These are phyloP conservation scores for Muschampia plurimacula DNA, from an alignment of 2,888 invertebrate genomes.

Conservation along the genomic window DNA sequence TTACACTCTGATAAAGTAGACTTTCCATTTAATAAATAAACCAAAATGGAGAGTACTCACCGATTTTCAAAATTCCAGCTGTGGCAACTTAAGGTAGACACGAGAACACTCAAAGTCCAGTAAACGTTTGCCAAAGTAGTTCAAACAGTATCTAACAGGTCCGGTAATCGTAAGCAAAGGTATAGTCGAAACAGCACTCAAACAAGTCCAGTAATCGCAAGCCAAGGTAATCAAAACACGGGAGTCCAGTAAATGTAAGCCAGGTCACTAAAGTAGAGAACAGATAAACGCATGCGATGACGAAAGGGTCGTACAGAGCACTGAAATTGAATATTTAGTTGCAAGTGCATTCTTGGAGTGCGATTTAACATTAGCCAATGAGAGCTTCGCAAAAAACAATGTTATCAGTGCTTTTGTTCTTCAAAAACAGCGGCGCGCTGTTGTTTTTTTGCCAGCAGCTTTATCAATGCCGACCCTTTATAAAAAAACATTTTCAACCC, in stretches of 20 bases:
- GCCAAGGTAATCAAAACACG: conserved; percentile 13
- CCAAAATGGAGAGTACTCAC: conserved; percentile 23
- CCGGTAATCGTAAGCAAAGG: conserved; percentile 21
- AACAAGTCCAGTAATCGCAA: conserved; percentile 25
- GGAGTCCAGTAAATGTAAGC: conserved; percentile 20
- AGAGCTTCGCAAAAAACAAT: conserved; percentile 26
- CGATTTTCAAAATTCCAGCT: conserved; percentile 23
- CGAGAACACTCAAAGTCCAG: conserved; percentile 24
- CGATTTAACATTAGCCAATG: conserved; percentile 18
- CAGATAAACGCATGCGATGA: conserved; percentile 20
- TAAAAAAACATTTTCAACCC: conserved; percentile 4
- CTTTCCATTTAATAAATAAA: conserved; percentile 24
- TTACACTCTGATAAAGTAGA: conserved; percentile 12
- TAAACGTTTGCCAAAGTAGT: conserved; percentile 21
- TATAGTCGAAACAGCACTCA: conserved; percentile 9
- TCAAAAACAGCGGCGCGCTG: conserved; percentile 7
- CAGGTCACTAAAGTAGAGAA: conserved; percentile 20
- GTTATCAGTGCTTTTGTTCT: conserved; percentile 22
- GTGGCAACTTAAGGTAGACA: conserved; percentile 18
- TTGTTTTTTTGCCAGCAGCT: conserved; percentile 8
- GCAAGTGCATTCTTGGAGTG: conserved; percentile 12
- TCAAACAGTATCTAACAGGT: conserved; percentile 23
- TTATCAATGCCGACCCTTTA: conserved; percentile 6
- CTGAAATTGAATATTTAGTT: conserved; percentile 12
- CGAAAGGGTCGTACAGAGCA: conserved; percentile 24